phyloP scores from a whole-genome alignment of 2,797 vertebrate genomes.

The Emys orbicularis region DNA sequence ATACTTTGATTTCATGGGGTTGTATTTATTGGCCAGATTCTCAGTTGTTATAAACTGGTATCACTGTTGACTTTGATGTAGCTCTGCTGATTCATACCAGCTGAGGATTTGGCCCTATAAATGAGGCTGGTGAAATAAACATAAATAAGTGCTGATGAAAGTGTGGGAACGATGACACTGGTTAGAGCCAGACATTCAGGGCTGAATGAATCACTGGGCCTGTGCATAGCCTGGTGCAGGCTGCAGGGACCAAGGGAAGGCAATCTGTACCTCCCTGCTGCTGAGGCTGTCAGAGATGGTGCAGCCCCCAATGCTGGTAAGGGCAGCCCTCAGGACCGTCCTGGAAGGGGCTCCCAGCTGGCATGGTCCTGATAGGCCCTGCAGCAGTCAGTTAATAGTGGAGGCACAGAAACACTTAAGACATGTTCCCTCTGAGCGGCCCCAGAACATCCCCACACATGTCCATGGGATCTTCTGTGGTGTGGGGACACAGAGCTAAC shows the following conservation, averaged over 20 bases:
- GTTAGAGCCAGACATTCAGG: not conserved
- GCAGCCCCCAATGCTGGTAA: not conserved
- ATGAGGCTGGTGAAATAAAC: not conserved
- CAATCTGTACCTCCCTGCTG: not conserved
- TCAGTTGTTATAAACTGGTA: slow-evolving; percentile 1
- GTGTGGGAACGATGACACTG: not conserved
- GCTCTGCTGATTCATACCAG: not conserved
- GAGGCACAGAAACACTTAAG: not conserved
- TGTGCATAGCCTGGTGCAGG: rapidly evolving
- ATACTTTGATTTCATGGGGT: not conserved
- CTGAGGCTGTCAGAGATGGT: not conserved
- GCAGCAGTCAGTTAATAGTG: not conserved
- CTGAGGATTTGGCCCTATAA: slow-evolving; percentile 31
- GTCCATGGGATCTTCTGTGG: not conserved
- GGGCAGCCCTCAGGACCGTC: not conserved
- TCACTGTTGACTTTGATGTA: slow-evolving; percentile 1
- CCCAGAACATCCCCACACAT: not conserved
- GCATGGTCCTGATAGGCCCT: not conserved
- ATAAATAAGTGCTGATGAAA: not conserved
- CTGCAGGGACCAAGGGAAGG: not conserved
- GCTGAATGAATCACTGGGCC: not conserved
- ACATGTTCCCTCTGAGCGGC: not conserved
- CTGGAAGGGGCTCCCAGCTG: not conserved
- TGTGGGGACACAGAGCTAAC: not conserved
- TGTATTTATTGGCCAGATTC: slow-evolving; percentile 23